These are phyloP conservation scores for Hemicordylus capensis DNA, from an alignment of 2,113 vertebrate species.

Conservation along the genomic window DNA sequence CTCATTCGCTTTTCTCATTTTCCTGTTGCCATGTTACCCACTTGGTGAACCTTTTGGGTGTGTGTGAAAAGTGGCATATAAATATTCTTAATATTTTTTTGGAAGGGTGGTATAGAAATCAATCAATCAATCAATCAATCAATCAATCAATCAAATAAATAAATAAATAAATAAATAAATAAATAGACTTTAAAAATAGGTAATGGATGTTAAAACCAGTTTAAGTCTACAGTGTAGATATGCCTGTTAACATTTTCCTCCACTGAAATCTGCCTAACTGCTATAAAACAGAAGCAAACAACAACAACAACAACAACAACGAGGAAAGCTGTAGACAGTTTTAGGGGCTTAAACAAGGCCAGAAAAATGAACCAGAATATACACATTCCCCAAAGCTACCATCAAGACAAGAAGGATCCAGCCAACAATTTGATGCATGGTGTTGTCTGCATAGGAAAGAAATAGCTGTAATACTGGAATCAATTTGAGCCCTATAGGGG, in stretches of 20 bases:
- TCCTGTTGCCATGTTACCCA: too few relatives aligned
- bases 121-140: too few relatives aligned
- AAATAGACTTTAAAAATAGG: too few relatives aligned
- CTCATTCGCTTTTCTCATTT: too few relatives aligned
- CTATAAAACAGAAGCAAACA: slow-evolving; percentile 27
- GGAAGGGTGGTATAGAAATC: too few relatives aligned
- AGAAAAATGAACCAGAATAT: slow-evolving; percentile 55
- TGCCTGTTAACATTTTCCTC: slow-evolving; percentile 37
- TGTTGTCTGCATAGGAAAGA: slow-evolving; percentile 22
- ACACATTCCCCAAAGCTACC: slow-evolving; percentile 60
- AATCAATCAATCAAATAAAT: too few relatives aligned
- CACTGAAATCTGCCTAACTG: slow-evolving; percentile 53
- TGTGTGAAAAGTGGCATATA: too few relatives aligned
- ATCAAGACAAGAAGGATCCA: slow-evolving; percentile 49
- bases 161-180: too few relatives aligned
- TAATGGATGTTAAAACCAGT: neutral
- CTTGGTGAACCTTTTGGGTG: too few relatives aligned
- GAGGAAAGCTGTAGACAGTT: slow-evolving; percentile 36
- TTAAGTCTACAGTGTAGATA: slow-evolving; percentile 23
- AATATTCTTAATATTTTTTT: too few relatives aligned
- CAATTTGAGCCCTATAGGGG: slow-evolving; percentile 53
- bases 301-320: too few relatives aligned
- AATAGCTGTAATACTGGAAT: slow-evolving; percentile 50
- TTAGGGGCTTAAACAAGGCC: slow-evolving; percentile 61
- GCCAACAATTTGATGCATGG: slow-evolving; percentile 67